A percentile compares a stretch with the other conserved stretches of the same genome.
phyloP scores from a whole-genome alignment of 2,888 invertebrate genomes.

The Empis livida region DNA sequence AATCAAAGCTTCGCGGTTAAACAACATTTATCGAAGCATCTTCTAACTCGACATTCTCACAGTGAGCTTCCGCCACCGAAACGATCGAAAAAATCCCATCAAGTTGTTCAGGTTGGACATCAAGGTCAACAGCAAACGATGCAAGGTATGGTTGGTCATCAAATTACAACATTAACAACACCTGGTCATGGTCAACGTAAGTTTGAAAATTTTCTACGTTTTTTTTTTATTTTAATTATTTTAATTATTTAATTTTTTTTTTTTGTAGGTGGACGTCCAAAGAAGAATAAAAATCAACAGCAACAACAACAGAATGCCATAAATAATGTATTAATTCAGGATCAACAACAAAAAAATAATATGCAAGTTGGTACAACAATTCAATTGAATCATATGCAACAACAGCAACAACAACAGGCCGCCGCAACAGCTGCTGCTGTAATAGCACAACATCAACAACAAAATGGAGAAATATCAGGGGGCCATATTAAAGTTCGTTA shows the following conservation, averaged over 20 bases:
- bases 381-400: conserved; percentile 14
- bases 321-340: conserved; percentile 29
- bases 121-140: conserved; percentile 19
- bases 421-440: conserved; percentile 16
- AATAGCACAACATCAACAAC: conserved; percentile 18
- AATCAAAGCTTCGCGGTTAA: conserved; percentile 35
- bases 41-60: conserved; percentile 35
- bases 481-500: conserved; percentile 32
- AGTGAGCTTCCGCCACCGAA: conserved; percentile 35
- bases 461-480: conserved; percentile 16
- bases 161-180: conserved; percentile 20
- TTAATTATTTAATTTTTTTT: background rate
- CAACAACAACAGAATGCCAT: conserved; percentile 21
- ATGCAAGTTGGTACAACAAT: conserved; percentile 4
- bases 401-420: conserved; percentile 8
- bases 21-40: conserved; percentile 36
- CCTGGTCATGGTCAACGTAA: conserved; percentile 31
- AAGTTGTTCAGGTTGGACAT: conserved; percentile 14
- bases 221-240: background rate
- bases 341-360: conserved; percentile 12
- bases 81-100: conserved; percentile 31
- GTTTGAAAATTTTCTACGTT: too few relatives aligned
- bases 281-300: conserved; percentile 29
- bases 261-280: conserved; percentile 30
- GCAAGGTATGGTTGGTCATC: conserved; percentile 31